Evolutionary conservation across 2,113 vertebrate genomes (phyloP), one percentile per base, ranked within the genome.

Genomic region (Prochilodus magdalenae): DNA sequence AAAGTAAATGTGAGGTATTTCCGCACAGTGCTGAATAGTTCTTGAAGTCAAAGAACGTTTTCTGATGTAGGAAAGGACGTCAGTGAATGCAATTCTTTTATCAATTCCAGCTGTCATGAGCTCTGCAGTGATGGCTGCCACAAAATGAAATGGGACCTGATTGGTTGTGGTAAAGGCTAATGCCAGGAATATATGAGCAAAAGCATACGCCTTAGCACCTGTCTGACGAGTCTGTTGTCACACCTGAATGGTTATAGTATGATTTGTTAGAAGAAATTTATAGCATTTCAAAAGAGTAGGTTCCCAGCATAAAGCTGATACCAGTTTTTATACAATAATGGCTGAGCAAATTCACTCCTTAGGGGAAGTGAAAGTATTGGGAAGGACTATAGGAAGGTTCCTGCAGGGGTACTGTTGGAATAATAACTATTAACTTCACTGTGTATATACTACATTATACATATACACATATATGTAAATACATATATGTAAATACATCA

Each of bases 1-100:
- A 74, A 67, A 75, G 63, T 66, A 81, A 44, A 49, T 29, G 65
- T 16, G 79, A 67, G 72, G 73, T 44, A 81, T 57, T 65, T 29
- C 16, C 79, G 57, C 79, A 81, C 72, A 36, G 51, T 29, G 4
- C 71, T 14, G 71, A 74, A 66, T 66, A 55, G 63, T 67, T 40
- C 53, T 57, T 75, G 60, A 81, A 75, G 72, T 75, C 55, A 57
- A 72, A 74, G 36, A 74, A 81, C 51, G 53, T 55, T 40, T 74
- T 60, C n/a, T 73, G 22, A 29, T 22, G 33, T 44, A 70, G 66
- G 1, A 40, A 79, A 70, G 33, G 66, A 70, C 12, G 47, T 33
- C 70, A 73, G 47, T 33, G 3, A 66, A 63, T 22, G 66, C 13
- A 40, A 44, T 44, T 70, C 66, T 70, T 44, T 33, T 70, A 20